A percentile compares a stretch with the other conserved stretches of the same genome.
Evolutionary conservation across 2,888 invertebrate species (phyloP).

Genomic region (Mycalesis mineus): DNA sequence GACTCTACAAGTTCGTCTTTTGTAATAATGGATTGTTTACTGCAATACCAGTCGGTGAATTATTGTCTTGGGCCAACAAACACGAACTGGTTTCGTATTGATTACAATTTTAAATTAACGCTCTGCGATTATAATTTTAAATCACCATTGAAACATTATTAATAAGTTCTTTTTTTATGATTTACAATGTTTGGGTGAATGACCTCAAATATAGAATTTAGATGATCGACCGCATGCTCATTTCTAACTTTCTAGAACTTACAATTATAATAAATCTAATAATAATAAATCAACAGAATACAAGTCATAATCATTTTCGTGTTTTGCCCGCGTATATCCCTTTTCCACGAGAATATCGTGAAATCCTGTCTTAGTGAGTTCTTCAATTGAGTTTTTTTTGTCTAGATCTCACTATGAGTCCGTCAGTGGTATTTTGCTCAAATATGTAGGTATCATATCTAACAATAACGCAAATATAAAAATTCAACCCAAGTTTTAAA

Average conservation of each 20-base stretch:
- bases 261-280: background rate
- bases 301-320: no score
- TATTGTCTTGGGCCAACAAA: background rate
- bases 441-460: no score
- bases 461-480: no score
- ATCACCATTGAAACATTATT: background rate
- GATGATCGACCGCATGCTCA: background rate
- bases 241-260: background rate
- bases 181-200: background rate
- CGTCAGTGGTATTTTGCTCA: no score
- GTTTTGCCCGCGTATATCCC: no score
- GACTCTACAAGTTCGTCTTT: constrained; percentile 4
- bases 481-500: no score
- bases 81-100: constrained; percentile 5
- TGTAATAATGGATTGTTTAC: constrained; percentile 8
- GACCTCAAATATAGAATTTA: background rate
- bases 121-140: background rate
- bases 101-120: constrained; percentile 12
- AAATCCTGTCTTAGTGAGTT: no score
- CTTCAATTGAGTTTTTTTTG: no score
- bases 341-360: no score
- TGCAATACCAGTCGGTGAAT: constrained; percentile 1
- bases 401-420: no score
- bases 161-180: background rate
- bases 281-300: no score